Base-by-base conservation (phyloP, 2,888 invertebrate genomes). In the Hemaris fuciformis region DNA sequence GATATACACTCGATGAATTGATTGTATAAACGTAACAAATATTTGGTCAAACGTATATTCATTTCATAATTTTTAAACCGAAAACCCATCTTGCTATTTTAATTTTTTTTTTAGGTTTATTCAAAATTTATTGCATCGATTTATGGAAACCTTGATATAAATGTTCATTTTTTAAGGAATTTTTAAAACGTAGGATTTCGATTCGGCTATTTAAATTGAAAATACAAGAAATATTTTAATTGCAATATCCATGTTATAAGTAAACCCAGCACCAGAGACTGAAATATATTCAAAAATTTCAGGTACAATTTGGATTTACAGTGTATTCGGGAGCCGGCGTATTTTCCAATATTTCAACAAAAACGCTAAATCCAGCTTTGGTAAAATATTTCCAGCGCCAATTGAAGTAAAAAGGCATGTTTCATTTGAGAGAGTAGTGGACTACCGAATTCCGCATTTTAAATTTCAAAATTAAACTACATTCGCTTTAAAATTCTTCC, bases 341-440 rank as follows among this genome's bases (percentile, higher is more conserved):
- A 31, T 53, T 53, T 18, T 15, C 53, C 60, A 57, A 62, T 62
- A 63, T 59, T 61, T 58, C 63, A 66, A 60, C 59, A 64, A 53
- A 31, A 53, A 53, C 15, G 18, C 53, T 53, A 25, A 48, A 48
- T 48, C 25, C 22, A n/a, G 13, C 25, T 25, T 48, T 48, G 13
- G 25, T 25, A 31, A 31, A 53, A 53, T 53, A 53, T 53, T 31
- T 53, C 27, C 31, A 53, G 31, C 31, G 53, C 18, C 53, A 53
- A 53, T 53, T 31, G 15, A 18, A 31, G 53, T 18, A 31, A 27
- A 27, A 31, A 53, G 27, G 53, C 53, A 53, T 53, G 27, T 53
- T 45, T 22, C 13, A 23, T 46, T 23, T 46, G 22, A 46, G 22
- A 46, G 13, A 46, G 45, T n/a, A 38, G 38, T 38, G 38, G 38